Conservation (phyloP, 2,888 invertebrate species). For the Platycnemis pennipes region DNA sequence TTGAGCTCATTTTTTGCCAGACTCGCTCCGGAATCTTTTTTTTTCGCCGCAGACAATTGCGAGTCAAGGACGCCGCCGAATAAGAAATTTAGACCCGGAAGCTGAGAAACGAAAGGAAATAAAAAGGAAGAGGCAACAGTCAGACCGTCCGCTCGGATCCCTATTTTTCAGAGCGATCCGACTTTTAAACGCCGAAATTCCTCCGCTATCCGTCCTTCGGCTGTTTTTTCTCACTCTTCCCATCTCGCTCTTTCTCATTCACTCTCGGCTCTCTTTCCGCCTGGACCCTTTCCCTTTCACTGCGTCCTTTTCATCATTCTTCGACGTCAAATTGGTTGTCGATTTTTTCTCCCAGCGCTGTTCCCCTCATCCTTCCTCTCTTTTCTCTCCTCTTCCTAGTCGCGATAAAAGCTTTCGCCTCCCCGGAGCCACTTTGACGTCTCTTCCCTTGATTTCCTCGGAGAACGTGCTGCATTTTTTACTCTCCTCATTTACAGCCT, state of each 20-base stretch:
- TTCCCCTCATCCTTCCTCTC: background rate
- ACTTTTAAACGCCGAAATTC: slow-evolving; percentile 31
- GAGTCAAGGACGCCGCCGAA: background rate
- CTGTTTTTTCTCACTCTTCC: background rate
- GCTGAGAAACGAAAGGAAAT: background rate
- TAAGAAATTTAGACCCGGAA: slow-evolving; percentile 26
- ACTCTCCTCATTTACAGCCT: background rate
- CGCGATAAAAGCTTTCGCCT: background rate
- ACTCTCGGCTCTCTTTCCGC: slow-evolving; percentile 18
- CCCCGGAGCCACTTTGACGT: background rate
- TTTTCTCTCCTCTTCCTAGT: background rate
- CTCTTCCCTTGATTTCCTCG: background rate
- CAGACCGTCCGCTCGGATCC: background rate
- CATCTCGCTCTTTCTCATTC: slow-evolving; percentile 30
- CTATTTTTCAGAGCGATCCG: background rate
- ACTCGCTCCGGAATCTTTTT: background rate
- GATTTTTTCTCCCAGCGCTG: background rate
- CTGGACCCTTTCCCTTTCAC: background rate
- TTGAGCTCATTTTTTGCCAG: background rate
- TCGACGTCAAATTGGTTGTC: background rate
- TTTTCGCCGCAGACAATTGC: background rate
- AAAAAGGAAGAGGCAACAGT: background rate
- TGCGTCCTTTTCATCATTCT: slow-evolving; percentile 38
- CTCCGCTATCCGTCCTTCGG: slow-evolving; percentile 16
- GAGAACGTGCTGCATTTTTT: background rate